phyloP scores from a whole-genome alignment of 2,113 vertebrate genomes.

The Etheostoma spectabile region DNA sequence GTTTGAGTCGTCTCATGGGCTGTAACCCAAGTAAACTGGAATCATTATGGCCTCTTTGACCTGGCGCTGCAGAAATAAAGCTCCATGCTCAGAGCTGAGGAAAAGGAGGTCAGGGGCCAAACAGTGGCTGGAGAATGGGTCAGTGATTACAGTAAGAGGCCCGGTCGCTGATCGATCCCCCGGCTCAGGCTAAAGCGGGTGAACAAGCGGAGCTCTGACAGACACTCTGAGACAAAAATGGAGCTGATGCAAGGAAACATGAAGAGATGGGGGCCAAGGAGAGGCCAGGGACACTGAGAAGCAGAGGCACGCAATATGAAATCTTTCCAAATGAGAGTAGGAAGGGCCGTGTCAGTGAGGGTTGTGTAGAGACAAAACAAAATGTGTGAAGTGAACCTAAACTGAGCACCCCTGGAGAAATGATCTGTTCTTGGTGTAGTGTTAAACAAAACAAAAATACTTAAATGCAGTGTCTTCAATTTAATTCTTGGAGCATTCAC shows the following conservation, averaged over 20 bases:
- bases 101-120: slow-evolving; percentile 79
- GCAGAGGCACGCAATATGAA: slow-evolving; percentile 58
- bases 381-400: slow-evolving; percentile 68
- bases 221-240: slow-evolving; percentile 72
- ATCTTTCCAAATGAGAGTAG: slow-evolving; percentile 64
- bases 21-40: slow-evolving; percentile 69
- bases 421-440: slow-evolving; percentile 23
- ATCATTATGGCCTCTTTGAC: slow-evolving; percentile 75
- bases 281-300: slow-evolving; percentile 73
- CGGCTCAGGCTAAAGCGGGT: slow-evolving; percentile 51
- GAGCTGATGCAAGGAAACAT: slow-evolving; percentile 75
- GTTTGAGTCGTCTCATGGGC: slow-evolving; percentile 48
- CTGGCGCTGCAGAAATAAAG: slow-evolving; percentile 70
- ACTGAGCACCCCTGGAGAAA: slow-evolving; percentile 44
- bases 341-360: slow-evolving; percentile 68
- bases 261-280: slow-evolving; percentile 73
- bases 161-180: slow-evolving; percentile 78
- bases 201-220: slow-evolving; percentile 60
- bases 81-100: slow-evolving; percentile 51
- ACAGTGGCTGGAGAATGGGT: slow-evolving; percentile 79
- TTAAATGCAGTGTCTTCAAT: slow-evolving; percentile 2
- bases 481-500: neutral
- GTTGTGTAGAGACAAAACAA: slow-evolving; percentile 29
- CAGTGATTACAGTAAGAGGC: slow-evolving; percentile 85
- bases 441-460: slow-evolving; percentile 10